phyloP scores from a whole-genome alignment of 2,888 invertebrate genomes.

The Aphidius colemani region DNA sequence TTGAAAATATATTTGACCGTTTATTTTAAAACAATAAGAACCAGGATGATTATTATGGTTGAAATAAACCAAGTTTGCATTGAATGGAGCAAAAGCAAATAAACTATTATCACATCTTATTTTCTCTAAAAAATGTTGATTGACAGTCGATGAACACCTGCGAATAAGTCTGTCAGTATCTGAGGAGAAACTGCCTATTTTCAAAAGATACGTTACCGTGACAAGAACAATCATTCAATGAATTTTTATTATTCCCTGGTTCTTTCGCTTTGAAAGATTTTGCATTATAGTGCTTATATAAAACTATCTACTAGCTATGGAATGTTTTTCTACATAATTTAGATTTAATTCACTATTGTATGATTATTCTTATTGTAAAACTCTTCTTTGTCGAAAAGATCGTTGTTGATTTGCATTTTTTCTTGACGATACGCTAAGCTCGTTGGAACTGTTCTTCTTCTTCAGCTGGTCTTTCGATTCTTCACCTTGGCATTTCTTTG shows the following conservation, averaged over 20 bases:
- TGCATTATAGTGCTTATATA: conserved; percentile 23
- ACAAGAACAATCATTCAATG: conserved; percentile 26
- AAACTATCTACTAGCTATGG: conserved; percentile 21
- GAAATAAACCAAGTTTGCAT: conserved; percentile 24
- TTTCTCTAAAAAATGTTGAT: conserved; percentile 17
- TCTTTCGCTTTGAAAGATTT: conserved; percentile 22
- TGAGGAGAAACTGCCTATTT: conserved; percentile 15
- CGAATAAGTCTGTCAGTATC: conserved; percentile 15
- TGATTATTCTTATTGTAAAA: not conserved
- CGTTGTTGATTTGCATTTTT: not conserved
- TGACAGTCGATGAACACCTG: conserved; percentile 12
- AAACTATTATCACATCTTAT: conserved; percentile 25
- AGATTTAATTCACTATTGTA: not conserved
- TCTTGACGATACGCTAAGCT: not conserved
- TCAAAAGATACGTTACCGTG: conserved; percentile 25
- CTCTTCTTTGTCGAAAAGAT: not conserved
- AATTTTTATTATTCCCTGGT: conserved; percentile 19
- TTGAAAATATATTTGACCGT: conserved; percentile 27
- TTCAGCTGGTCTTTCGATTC: not conserved
- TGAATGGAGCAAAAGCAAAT: conserved; percentile 26
- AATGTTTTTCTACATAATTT: conserved; percentile 13
- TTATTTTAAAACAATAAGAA: conserved; percentile 21
- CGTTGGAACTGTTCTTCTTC: not conserved
- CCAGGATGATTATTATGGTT: not conserved
- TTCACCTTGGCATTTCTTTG: not conserved